A percentile compares a stretch with the other conserved stretches of the same genome.
phyloP scores from a whole-genome alignment of 2,888 invertebrate species.

The Ametastegia equiseti region DNA sequence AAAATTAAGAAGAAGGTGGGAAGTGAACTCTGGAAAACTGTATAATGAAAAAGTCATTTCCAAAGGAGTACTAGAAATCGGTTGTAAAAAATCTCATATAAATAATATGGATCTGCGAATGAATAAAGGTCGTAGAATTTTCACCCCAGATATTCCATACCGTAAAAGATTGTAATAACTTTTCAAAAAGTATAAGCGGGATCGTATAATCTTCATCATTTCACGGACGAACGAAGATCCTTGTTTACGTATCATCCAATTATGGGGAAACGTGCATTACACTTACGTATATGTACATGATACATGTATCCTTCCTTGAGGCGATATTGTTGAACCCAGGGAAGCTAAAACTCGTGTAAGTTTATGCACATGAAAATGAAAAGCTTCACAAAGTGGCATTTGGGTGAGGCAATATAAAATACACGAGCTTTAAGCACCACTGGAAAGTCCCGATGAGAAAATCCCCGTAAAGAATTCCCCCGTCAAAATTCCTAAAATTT shows the following conservation, averaged over 20 bases:
- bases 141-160: too few relatives aligned
- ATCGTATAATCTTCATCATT: not conserved
- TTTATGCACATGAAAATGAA: constrained; percentile 17
- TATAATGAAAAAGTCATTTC: too few relatives aligned
- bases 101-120: too few relatives aligned
- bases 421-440: constrained; percentile 8
- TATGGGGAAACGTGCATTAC: not conserved
- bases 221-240: not conserved
- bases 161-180: not conserved
- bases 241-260: not conserved
- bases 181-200: not conserved
- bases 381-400: not conserved
- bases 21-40: too few relatives aligned
- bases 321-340: not conserved
- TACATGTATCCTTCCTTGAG: not conserved
- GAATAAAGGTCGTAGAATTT: too few relatives aligned
- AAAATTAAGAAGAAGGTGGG: too few relatives aligned
- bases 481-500: too few relatives aligned
- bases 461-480: not conserved
- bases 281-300: too few relatives aligned
- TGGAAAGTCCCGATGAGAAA: not conserved
- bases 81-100: too few relatives aligned
- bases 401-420: not conserved
- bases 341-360: not conserved
- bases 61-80: too few relatives aligned